A percentile compares a stretch with the other conserved stretches of the same genome.
phyloP scores from a whole-genome alignment of 2,797 vertebrate species.

The Pseudochirops corinnae region DNA sequence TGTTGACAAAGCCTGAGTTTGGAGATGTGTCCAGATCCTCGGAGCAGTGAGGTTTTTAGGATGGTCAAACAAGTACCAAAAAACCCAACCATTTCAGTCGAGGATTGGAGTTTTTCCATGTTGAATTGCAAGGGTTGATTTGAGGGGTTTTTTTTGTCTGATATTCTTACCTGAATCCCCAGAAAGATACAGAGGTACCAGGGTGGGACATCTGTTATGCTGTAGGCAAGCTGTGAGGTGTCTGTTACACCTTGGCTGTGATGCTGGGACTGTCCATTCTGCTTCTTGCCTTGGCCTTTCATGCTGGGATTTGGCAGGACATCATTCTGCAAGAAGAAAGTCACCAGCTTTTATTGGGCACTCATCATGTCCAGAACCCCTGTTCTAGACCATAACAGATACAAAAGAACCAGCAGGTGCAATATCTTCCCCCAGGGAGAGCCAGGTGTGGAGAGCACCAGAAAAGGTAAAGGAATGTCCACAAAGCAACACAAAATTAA shows the following conservation, averaged over 20 bases:
- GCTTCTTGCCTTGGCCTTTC: slow-evolving; percentile 57
- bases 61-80: not conserved
- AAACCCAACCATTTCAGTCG: not conserved
- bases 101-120: not conserved
- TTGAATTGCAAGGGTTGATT: not conserved
- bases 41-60: not conserved
- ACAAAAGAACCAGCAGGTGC: not conserved
- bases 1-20: not conserved
- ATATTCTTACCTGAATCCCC: slow-evolving; percentile 91
- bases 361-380: not conserved
- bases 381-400: not conserved
- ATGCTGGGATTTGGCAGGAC: not conserved
- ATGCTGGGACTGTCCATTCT: not conserved
- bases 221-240: slow-evolving; percentile 90
- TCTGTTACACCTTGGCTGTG: slow-evolving; percentile 86
- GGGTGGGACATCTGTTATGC: slow-evolving; percentile 92
- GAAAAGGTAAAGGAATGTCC: not conserved
- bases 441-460: not conserved
- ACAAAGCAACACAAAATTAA: not conserved
- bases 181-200: slow-evolving; percentile 97
- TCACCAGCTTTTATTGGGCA: not conserved
- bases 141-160: not conserved
- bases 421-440: not conserved
- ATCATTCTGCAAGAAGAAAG: slow-evolving; percentile 84
- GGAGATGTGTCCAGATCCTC: not conserved